A percentile compares a stretch with the other conserved stretches of the same genome.
Conservation (phyloP, 2,113 vertebrate genomes). For the Xenopus laevis region DNA sequence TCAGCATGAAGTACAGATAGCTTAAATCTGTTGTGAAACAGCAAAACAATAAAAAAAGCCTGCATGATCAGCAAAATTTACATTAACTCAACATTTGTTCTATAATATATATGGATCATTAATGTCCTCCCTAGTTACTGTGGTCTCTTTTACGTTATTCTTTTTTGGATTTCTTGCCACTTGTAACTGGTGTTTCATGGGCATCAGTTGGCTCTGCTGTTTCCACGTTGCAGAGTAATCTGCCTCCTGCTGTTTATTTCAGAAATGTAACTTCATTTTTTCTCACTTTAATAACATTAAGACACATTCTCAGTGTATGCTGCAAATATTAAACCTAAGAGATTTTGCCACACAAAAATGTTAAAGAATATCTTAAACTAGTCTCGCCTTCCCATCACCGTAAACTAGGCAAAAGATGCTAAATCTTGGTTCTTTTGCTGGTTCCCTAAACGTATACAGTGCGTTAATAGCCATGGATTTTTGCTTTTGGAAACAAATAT, state of each 20-base stretch:
- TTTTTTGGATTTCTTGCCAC: neutral
- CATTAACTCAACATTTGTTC: slow-evolving; percentile 23
- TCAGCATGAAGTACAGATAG: slow-evolving; percentile 14
- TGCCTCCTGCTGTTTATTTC: neutral
- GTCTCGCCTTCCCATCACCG: no score
- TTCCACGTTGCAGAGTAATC: neutral
- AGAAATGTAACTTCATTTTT: neutral
- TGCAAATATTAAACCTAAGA: neutral
- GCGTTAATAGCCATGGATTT: no score
- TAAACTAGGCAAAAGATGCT: neutral
- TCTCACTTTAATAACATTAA: neutral
- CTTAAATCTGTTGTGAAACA: slow-evolving; percentile 17
- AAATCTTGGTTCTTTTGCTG: no score
- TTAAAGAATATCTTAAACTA: no score
- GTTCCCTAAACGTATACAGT: no score
- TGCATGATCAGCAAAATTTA: slow-evolving; percentile 24
- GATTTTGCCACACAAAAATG: no score
- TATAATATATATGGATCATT: slow-evolving; percentile 25
- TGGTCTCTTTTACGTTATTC: neutral
- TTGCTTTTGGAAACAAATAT: no score
- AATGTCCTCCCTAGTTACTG: slow-evolving; percentile 13
- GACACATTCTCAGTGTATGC: neutral
- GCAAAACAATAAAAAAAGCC: slow-evolving; percentile 2
- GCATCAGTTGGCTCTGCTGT: neutral
- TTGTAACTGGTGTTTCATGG: slow-evolving; percentile 1